Base-by-base conservation (phyloP, 2,888 invertebrate species). In the Phyto melanocephala region DNA sequence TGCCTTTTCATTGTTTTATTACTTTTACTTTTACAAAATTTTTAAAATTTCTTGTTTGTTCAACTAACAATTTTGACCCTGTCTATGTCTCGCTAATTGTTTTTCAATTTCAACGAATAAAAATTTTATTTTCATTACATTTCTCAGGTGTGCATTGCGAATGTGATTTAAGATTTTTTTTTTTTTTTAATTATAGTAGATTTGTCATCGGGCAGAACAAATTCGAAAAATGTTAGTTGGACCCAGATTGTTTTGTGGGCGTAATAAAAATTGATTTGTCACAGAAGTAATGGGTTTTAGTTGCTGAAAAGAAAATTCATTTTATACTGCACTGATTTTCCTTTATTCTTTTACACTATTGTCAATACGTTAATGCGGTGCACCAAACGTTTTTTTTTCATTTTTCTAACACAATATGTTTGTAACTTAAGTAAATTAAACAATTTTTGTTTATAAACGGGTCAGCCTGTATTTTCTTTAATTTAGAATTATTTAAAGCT, bases 181-280 rank as follows among this genome's bases (percentile, higher is more conserved):
- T 58, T 50, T 10, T 33, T 62, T 47, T 58, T 5, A 28, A 28
- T 28, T 28, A 6, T 28, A 28, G 6, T 5, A 28, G 28, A 28
- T 5, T 78, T 45, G 28, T 22, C 60, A 52, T 68, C 13, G 40
- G 17, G 65, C 40, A 67, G 42, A 72, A 72, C 72, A 52, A 67
- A 79, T 79, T 62, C 0, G 4, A 10, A n/a, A 13, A 52, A 45
- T 37, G 13, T 75, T 68, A n/a, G 5, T 35, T 13, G 17, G 33
- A 6, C 2, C 2, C 10, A 52, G 40, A 20, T 65, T 82, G 80
- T 80, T 70, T 80, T 67, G 83, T 80, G 81, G 85, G 85, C 82
- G 84, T 84, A 62, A 58, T 20, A 45, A 6, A 76, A 81, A 85
- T 81, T 76, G 82, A 85, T 84, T 83, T 15, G 83, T 50, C 62